Evolutionary conservation across 2,888 invertebrate genomes (phyloP).

Genomic region (Phalera bucephala): DNA sequence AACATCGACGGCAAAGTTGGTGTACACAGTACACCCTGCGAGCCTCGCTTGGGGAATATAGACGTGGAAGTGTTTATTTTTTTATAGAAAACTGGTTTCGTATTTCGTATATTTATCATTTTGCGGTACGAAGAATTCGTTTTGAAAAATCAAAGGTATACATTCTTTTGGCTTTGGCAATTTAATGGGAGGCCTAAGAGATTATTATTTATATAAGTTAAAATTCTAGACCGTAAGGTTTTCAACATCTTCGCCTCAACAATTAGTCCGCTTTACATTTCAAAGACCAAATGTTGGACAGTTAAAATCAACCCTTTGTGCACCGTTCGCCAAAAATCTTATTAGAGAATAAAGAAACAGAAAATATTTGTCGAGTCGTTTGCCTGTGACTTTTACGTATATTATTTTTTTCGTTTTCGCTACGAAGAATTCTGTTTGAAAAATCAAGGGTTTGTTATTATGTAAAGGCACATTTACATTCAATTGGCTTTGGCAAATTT

Average conservation of each 20-base stretch:
- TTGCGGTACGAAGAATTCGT: too few species aligned
- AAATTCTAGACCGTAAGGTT: too few species aligned
- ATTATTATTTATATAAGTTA: too few species aligned
- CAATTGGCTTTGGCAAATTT: not conserved
- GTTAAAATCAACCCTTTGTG: not conserved
- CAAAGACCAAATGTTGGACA: not conserved
- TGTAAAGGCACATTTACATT: not conserved
- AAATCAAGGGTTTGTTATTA: not conserved
- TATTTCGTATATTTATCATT: too few species aligned
- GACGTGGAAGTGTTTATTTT: too few species aligned
- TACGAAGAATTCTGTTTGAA: not conserved
- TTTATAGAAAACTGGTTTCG: too few species aligned
- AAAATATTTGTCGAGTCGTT: not conserved
- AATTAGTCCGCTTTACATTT: not conserved
- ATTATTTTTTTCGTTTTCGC: not conserved
- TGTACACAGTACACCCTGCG: too few species aligned
- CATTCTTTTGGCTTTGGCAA: not conserved
- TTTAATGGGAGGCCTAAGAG: too few species aligned
- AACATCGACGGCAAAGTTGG: too few species aligned
- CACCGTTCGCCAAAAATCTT: not conserved
- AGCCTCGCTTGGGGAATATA: too few species aligned
- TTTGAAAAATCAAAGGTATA: too few species aligned
- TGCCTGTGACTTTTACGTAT: not conserved
- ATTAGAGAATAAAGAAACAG: not conserved
- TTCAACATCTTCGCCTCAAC: too few species aligned